These are phyloP conservation scores for Athene cunicularia DNA, from an alignment of 2,113 vertebrate genomes.

Conservation along the genomic window DNA sequence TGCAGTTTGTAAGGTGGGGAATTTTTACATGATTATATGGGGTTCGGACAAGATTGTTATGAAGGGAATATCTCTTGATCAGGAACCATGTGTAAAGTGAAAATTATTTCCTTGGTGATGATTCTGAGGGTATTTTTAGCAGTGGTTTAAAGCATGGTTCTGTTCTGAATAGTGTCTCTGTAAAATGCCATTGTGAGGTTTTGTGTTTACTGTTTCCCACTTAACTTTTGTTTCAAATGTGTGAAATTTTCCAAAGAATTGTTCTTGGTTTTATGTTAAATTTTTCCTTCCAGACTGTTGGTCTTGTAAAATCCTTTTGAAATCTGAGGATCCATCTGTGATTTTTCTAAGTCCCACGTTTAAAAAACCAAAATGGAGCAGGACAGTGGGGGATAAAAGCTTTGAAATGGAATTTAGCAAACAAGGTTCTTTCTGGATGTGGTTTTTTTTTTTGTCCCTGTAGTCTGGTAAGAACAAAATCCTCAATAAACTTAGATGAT, in stretches of 20 bases:
- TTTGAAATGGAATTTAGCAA: background rate
- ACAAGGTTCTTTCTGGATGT: background rate
- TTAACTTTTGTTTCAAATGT: background rate
- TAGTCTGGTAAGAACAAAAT: background rate
- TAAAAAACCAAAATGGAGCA: background rate
- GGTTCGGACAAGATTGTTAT: background rate
- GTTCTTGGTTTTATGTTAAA: background rate
- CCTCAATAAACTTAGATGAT: background rate
- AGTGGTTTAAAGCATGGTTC: background rate
- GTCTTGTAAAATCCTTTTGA: background rate
- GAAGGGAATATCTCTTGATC: background rate
- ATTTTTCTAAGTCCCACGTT: background rate
- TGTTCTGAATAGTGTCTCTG: background rate
- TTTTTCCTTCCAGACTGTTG: background rate
- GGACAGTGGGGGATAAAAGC: background rate
- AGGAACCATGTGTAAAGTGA: background rate
- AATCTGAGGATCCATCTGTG: background rate
- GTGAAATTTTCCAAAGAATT: background rate
- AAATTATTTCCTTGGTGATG: background rate
- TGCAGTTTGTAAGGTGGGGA: background rate
- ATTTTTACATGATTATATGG: background rate
- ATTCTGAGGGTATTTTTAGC: background rate
- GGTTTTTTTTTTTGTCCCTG: background rate
- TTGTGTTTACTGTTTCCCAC: background rate
- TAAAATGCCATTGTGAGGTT: background rate